phyloP scores from a whole-genome alignment of 2,888 invertebrate genomes.

The Ophion obscuratus region DNA sequence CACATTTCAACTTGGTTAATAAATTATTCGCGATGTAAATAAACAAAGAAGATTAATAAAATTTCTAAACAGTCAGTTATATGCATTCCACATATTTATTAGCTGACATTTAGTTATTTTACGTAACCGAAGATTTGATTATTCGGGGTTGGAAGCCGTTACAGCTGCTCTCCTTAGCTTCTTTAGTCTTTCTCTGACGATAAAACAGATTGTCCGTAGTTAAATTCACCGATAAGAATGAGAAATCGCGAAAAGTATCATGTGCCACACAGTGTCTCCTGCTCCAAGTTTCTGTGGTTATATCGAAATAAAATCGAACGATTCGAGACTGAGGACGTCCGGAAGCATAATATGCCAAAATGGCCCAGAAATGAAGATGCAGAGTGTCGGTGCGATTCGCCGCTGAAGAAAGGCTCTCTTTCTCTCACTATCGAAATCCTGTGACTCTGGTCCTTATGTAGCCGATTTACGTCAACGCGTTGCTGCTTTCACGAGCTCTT shows the following conservation, averaged over 20 bases:
- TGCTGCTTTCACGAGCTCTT: slow-evolving; percentile 33
- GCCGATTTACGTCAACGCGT: slow-evolving; percentile 32
- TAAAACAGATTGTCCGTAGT: slow-evolving; percentile 72
- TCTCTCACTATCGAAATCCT: slow-evolving; percentile 4
- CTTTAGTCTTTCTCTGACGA: slow-evolving; percentile 67
- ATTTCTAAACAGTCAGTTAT: too few species aligned
- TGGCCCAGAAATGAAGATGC: slow-evolving; percentile 15
- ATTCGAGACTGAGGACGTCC: slow-evolving; percentile 39
- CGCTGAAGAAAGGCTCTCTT: slow-evolving; percentile 12
- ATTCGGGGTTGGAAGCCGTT: too few species aligned
- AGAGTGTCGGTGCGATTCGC: slow-evolving; percentile 21
- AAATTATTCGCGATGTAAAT: too few species aligned
- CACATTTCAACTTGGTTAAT: too few species aligned
- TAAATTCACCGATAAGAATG: slow-evolving; percentile 70
- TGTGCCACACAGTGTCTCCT: neutral
- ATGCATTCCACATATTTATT: too few species aligned
- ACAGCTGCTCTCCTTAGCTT: neutral
- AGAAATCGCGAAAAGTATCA: slow-evolving; percentile 42
- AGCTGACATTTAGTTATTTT: too few species aligned
- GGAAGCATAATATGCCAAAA: slow-evolving; percentile 37
- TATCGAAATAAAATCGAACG: slow-evolving; percentile 23
- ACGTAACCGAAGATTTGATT: too few species aligned
- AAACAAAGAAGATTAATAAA: too few species aligned
- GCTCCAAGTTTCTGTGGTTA: neutral
- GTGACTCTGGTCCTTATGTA: neutral